Evolutionary conservation across 2,797 vertebrate species (phyloP).

Genomic region (Catostomus latipinnis): DNA sequence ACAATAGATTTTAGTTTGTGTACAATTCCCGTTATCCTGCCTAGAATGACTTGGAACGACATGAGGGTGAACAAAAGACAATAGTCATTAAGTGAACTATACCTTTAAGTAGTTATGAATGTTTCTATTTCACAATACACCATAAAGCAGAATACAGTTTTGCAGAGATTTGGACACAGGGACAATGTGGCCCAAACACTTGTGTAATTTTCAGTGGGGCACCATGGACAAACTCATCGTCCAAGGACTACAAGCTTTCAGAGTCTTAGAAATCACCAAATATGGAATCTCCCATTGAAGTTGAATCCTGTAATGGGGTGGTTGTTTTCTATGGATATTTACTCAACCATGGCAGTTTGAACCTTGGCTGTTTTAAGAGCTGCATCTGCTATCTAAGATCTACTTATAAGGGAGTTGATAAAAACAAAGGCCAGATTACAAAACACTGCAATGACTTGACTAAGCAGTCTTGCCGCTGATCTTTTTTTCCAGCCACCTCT

Average conservation of each 20-base stretch:
- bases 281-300: conserved; percentile 72
- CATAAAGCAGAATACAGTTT: conserved; percentile 33
- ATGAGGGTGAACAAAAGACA: too few relatives aligned
- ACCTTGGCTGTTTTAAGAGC: conserved; percentile 74
- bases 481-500: conserved; percentile 53
- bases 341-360: conserved; percentile 71
- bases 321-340: conserved; percentile 67
- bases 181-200: conserved; percentile 46
- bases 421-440: conserved; percentile 61
- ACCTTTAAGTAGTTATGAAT: conserved; percentile 41
- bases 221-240: not conserved
- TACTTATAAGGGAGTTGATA: conserved; percentile 61
- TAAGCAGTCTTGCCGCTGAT: conserved; percentile 64
- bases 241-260: conserved; percentile 36
- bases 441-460: conserved; percentile 45
- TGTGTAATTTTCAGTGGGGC: conserved; percentile 49
- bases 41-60: too few relatives aligned
- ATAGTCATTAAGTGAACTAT: too few relatives aligned
- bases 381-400: conserved; percentile 70
- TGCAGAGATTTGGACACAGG: conserved; percentile 47
- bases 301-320: conserved; percentile 30
- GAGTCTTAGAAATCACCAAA: conserved; percentile 74
- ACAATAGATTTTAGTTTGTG: too few relatives aligned
- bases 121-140: conserved; percentile 61
- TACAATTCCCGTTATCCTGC: too few relatives aligned